A percentile compares a stretch with the other conserved stretches of the same genome.
Conservation (phyloP, 2,113 vertebrate genomes). For the Mixornis gularis region DNA sequence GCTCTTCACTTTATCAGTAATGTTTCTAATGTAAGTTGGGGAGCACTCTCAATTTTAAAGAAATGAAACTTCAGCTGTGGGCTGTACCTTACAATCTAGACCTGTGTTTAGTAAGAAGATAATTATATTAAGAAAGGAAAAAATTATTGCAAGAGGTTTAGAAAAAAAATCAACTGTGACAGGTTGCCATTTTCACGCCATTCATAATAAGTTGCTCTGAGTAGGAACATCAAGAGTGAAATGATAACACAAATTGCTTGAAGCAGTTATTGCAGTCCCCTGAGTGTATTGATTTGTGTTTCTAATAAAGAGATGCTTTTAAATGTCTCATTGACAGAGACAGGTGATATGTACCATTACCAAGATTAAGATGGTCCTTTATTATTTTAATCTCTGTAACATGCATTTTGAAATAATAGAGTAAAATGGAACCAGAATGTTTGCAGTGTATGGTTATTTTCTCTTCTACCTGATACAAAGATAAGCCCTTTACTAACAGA, state of each 20-base stretch:
- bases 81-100: slow-evolving; percentile 25
- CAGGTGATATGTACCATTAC: slow-evolving; percentile 65
- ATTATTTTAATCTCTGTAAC: slow-evolving; percentile 42
- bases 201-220: slow-evolving; percentile 69
- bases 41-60: slow-evolving; percentile 9
- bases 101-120: slow-evolving; percentile 44
- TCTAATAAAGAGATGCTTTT: slow-evolving; percentile 77
- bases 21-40: slow-evolving; percentile 7
- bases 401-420: slow-evolving; percentile 49
- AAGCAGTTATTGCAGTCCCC: slow-evolving; percentile 66
- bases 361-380: slow-evolving; percentile 42
- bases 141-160: slow-evolving; percentile 26
- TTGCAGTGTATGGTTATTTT: not conserved
- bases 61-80: not conserved
- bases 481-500: not conserved
- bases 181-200: slow-evolving; percentile 75
- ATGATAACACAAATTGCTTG: slow-evolving; percentile 68
- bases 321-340: slow-evolving; percentile 65
- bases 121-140: slow-evolving; percentile 56
- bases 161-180: slow-evolving; percentile 65
- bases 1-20: not conserved
- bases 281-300: slow-evolving; percentile 75
- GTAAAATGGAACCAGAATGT: slow-evolving; percentile 10
- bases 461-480: not conserved
- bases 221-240: slow-evolving; percentile 65